Evolutionary conservation across 2,888 invertebrate species (phyloP), one percentile per base, ranked within the genome.

Genomic region (Steinernema hermaphroditum): DNA sequence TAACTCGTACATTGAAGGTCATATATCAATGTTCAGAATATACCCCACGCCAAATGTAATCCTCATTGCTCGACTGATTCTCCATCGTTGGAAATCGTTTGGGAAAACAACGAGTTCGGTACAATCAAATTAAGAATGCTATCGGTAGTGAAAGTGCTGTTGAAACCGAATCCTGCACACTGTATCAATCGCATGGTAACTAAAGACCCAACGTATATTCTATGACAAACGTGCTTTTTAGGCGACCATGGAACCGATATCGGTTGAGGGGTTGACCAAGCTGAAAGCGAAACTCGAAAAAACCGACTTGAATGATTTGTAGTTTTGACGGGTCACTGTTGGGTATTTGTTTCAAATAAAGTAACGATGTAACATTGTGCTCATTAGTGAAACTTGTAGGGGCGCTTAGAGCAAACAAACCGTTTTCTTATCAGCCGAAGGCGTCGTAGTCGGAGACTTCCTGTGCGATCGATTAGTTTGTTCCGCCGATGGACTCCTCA

Each of bases 261-360:
- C 29, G 16, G 19, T 12, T 4, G 34, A 34, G 6, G 62, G 62
- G 16, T n/a, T 62, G n/a, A 16, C 22, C 2, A 32, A 62, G 34
- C 32, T 62, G n/a, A 27, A 27, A 32, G 16, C 12, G 19, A 29
- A 62, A 27, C 62, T 62, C 16, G 62, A 62, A 34, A 29, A 32
- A 14, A 62, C 62, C 12, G 62, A 62, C 32, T 62, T 62, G 2
- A 16, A 22, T 29, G 32, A 62, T 32, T 62, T 62, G 32, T 62
- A 32, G 62, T n/a, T 32, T 1, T 12, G 54, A 29, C 29, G 29
- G 62, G 62, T 9, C 37, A 12, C 12, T 37, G 37, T 12, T 37
- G 37, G 4, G 12, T 37, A 8, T 37, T 37, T 4, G 4, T 37
- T 4, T 37, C 12, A 12, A 12, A 37, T 37, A 37, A 37, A 37